Conservation (phyloP, 2,888 invertebrate genomes). For the Flexamia atlantica region DNA sequence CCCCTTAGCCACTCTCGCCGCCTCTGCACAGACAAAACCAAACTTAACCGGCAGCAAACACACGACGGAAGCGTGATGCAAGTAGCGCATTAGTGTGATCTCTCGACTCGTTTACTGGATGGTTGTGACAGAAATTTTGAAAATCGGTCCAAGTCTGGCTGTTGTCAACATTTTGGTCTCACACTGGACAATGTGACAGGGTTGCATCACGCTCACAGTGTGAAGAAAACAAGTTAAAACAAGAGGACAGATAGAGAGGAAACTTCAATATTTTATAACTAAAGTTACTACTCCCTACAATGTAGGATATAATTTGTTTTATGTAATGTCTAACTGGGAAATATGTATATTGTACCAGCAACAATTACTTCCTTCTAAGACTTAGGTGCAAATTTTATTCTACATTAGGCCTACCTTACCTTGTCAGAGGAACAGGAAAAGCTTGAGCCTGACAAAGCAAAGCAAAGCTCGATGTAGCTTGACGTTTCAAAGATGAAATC, state of each 20-base stretch:
- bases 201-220: constrained; percentile 53
- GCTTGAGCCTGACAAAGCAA: constrained; percentile 79
- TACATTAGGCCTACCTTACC: constrained; percentile 54
- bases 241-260: too few species aligned
- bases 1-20: neutral
- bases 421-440: constrained; percentile 66
- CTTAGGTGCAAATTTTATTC: neutral
- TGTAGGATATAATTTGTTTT: too few species aligned
- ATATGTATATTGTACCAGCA: neutral
- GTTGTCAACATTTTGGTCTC: constrained; percentile 58
- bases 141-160: constrained; percentile 10
- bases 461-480: constrained; percentile 74
- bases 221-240: constrained; percentile 8
- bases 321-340: neutral
- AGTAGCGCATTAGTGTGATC: constrained; percentile 52
- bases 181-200: constrained; percentile 47
- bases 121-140: constrained; percentile 15
- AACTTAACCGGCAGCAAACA: constrained; percentile 45
- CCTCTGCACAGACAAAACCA: constrained; percentile 56
- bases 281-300: too few species aligned
- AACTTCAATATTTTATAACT: too few species aligned
- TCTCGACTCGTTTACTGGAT: neutral
- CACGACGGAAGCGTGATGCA: constrained; percentile 46
- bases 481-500: constrained; percentile 58
- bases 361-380: neutral